phyloP scores from a whole-genome alignment of 1,140 invertebrate species.

The Caerostris darwini region DNA sequence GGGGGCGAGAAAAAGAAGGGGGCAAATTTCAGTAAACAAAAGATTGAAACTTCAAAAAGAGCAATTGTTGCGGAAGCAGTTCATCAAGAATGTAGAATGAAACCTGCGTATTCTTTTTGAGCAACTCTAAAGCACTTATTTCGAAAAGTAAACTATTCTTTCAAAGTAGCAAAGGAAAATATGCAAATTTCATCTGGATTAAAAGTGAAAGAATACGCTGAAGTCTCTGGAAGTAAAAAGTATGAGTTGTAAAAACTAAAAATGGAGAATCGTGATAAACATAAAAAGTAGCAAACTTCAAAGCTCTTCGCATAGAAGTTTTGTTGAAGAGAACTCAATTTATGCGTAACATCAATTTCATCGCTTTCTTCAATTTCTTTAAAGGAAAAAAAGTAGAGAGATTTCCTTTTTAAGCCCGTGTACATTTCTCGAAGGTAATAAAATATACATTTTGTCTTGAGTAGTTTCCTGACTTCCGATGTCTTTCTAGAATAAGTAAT shows the following conservation, averaged over 20 bases:
- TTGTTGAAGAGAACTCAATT: background rate
- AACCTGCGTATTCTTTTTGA: background rate
- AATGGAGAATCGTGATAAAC: background rate
- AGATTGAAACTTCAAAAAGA: background rate
- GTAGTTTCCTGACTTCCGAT: background rate
- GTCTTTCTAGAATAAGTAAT: background rate
- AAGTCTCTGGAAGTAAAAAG: background rate
- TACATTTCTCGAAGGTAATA: background rate
- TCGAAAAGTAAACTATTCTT: background rate
- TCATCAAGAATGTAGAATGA: background rate
- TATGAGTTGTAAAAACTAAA: background rate
- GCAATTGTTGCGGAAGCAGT: background rate
- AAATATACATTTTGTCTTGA: background rate
- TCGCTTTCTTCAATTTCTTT: background rate
- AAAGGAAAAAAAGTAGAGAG: background rate
- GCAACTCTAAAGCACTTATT: background rate
- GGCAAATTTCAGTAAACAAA: too few relatives aligned
- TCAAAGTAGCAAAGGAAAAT: background rate
- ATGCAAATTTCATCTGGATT: background rate
- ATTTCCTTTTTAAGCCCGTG: too few relatives aligned
- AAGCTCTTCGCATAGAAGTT: background rate
- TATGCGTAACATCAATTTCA: background rate
- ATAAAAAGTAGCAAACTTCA: background rate
- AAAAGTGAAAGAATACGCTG: background rate
- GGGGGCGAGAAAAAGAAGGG: too few relatives aligned